phyloP scores from a whole-genome alignment of 1,140 invertebrate genomes.

The Listronotus oregonensis region DNA sequence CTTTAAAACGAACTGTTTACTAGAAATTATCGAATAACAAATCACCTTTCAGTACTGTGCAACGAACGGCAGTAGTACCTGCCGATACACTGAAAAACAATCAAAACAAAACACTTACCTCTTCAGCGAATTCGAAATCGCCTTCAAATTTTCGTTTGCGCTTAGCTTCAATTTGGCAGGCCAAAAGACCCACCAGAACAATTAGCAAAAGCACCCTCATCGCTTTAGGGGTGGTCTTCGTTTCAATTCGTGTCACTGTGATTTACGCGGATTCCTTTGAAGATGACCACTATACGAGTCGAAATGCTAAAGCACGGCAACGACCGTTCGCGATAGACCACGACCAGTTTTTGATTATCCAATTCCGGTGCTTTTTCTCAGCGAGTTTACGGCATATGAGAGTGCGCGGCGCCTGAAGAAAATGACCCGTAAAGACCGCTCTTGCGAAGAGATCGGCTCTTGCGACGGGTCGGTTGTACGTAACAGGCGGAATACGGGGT shows the following conservation, averaged over 20 bases:
- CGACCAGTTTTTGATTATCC: constrained; percentile 14
- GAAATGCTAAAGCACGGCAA: constrained; percentile 1
- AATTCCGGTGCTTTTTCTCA: constrained; percentile 5
- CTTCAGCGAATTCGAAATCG: constrained; percentile 72
- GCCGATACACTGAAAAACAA: not conserved
- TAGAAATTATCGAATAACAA: no score
- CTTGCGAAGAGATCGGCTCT: no score
- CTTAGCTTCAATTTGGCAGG: constrained; percentile 57
- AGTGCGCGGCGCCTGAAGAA: constrained; percentile 6
- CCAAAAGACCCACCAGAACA: constrained; percentile 55
- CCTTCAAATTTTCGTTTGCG: constrained; percentile 69
- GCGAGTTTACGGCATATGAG: not conserved
- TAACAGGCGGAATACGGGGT: no score
- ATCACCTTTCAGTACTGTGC: no score
- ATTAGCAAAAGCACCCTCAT: constrained; percentile 55
- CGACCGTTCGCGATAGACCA: constrained; percentile 5
- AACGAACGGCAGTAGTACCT: no score
- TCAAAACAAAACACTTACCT: constrained; percentile 58
- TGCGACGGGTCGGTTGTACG: no score
- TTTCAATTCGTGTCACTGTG: constrained; percentile 2
- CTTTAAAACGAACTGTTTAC: no score
- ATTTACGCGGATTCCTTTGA: constrained; percentile 4
- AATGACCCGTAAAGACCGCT: not conserved
- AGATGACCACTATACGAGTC: constrained; percentile 2
- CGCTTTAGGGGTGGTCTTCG: constrained; percentile 12